phyloP scores from a whole-genome alignment of 2,888 invertebrate genomes.

The Macrophya annulata region DNA sequence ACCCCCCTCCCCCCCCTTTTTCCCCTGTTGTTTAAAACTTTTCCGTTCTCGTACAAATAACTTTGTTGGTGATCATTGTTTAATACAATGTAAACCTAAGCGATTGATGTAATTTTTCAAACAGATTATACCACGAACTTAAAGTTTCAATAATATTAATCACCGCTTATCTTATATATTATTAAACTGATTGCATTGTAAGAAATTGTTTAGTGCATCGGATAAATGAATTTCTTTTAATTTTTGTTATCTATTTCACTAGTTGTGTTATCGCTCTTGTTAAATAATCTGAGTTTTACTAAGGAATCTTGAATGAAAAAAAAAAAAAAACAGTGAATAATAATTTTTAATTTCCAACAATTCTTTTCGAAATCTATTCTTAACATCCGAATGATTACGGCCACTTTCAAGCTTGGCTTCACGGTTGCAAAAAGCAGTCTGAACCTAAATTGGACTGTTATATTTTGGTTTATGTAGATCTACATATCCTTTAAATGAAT shows the following conservation, averaged over 20 bases:
- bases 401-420: background rate
- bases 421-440: conserved; percentile 47
- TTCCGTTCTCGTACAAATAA: conserved; percentile 34
- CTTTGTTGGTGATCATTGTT: conserved; percentile 7
- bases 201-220: conserved; percentile 21
- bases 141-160: conserved; percentile 35
- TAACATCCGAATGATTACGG: conserved; percentile 2
- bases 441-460: background rate
- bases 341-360: conserved; percentile 64
- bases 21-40: background rate
- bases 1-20: background rate
- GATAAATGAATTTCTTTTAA: conserved; percentile 30
- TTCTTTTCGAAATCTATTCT: conserved; percentile 65
- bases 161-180: conserved; percentile 4
- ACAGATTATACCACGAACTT: conserved; percentile 1
- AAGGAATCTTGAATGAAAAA: conserved; percentile 51
- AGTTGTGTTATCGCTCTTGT: conserved; percentile 60
- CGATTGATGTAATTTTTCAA: conserved; percentile 7
- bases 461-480: conserved; percentile 25
- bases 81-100: conserved; percentile 4
- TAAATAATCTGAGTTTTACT: conserved; percentile 63
- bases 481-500: conserved; percentile 29
- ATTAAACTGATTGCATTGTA: conserved; percentile 22
- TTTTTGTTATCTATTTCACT: conserved; percentile 48
- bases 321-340: conserved; percentile 20